A percentile compares a stretch with the other conserved stretches of the same genome.
phyloP scores from a whole-genome alignment of 2,113 vertebrate genomes.

The Saccopteryx leptura region DNA sequence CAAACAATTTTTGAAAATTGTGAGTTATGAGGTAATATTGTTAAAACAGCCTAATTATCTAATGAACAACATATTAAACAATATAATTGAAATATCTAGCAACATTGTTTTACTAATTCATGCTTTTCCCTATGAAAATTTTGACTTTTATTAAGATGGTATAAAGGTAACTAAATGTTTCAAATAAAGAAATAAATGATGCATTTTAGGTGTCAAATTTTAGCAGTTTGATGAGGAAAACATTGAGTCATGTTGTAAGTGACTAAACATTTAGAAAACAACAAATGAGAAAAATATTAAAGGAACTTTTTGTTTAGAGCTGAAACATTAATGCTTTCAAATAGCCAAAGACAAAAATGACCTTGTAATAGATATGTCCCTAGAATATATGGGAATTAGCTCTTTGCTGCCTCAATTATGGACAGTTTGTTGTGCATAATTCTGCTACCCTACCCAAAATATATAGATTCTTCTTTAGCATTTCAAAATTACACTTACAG shows the following conservation, averaged over 20 bases:
- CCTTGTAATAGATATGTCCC: background rate
- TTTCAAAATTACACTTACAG: background rate
- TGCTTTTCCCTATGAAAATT: background rate
- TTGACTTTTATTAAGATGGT: background rate
- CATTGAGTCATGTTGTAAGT: background rate
- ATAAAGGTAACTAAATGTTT: background rate
- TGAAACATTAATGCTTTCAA: background rate
- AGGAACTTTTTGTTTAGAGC: background rate
- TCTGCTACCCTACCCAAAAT: background rate
- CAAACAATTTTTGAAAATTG: background rate
- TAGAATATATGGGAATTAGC: background rate
- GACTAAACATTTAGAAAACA: background rate
- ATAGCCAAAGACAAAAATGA: background rate
- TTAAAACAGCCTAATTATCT: background rate
- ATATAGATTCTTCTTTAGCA: background rate
- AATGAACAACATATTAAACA: conserved; percentile 8
- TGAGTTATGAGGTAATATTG: background rate
- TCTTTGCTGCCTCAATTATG: background rate
- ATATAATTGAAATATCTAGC: background rate
- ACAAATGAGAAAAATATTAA: background rate
- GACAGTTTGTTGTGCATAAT: background rate
- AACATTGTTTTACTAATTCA: background rate
- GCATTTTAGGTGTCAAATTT: background rate
- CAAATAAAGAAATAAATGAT: background rate
- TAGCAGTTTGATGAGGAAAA: background rate